These are phyloP conservation scores for Platalea minor DNA, from an alignment of 2,797 vertebrate species.

Conservation along the genomic window DNA sequence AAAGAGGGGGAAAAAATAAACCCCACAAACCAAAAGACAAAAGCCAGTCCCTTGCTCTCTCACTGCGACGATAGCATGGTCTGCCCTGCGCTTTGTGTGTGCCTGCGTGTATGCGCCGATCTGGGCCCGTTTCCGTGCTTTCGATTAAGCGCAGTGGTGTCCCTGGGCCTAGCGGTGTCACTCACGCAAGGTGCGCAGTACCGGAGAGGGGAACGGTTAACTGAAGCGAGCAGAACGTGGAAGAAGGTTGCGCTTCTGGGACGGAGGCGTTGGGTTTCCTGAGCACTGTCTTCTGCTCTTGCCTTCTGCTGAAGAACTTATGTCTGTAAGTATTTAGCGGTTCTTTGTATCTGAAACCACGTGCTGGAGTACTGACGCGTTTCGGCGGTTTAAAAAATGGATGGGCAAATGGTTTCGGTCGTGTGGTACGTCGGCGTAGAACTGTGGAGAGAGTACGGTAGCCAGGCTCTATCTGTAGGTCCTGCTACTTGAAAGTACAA, in stretches of 20 bases:
- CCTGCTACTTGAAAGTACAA: not conserved
- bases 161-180: not conserved
- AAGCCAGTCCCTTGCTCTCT: not conserved
- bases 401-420: not conserved
- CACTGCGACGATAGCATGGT: too few relatives aligned
- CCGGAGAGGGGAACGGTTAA: not conserved
- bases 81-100: not conserved
- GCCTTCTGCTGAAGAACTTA: not conserved
- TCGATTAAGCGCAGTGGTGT: not conserved
- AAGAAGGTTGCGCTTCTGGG: not conserved
- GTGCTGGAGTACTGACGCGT: not conserved
- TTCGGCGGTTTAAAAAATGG: not conserved
- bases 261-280: not conserved
- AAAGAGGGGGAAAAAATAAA: not conserved
- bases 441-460: too few relatives aligned
- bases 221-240: not conserved
- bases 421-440: fast-evolving
- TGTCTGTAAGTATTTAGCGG: not conserved
- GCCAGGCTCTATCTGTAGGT: not conserved
- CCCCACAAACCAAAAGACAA: not conserved
- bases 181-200: not conserved
- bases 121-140: not conserved
- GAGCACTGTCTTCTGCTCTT: not conserved
- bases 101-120: not conserved
- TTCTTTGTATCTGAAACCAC: not conserved